These are phyloP conservation scores for Ylistrum balloti DNA, from an alignment of 1,140 invertebrate genomes.

Conservation along the genomic window DNA sequence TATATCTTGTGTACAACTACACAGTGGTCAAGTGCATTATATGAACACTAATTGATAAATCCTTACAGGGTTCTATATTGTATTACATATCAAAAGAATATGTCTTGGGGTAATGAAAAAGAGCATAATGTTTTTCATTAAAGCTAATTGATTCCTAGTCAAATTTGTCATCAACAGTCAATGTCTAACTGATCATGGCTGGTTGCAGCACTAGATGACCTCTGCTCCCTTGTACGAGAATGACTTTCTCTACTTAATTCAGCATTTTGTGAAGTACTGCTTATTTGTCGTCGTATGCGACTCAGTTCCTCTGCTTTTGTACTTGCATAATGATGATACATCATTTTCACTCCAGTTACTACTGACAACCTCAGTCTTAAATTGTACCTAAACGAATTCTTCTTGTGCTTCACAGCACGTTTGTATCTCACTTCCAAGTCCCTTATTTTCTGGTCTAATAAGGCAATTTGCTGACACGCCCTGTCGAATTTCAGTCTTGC, in stretches of 20 bases:
- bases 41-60: no score
- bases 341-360: conserved; percentile 81
- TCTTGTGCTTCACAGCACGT: conserved; percentile 78
- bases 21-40: no score
- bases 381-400: conserved; percentile 79
- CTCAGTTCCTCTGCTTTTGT: conserved; percentile 78
- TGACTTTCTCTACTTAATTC: conserved; percentile 32
- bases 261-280: conserved; percentile 18
- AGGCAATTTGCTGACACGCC: conserved; percentile 79
- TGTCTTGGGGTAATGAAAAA: no score
- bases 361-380: conserved; percentile 76
- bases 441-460: conserved; percentile 79
- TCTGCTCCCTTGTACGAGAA: not conserved
- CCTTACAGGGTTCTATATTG: no score
- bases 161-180: conserved; percentile 29
- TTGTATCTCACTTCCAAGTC: conserved; percentile 79
- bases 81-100: no score
- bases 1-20: no score
- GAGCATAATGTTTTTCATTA: not conserved
- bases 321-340: conserved; percentile 81
- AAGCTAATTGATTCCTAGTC: not conserved
- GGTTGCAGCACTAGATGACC: conserved; percentile 15
- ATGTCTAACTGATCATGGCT: not conserved
- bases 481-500: conserved; percentile 77
- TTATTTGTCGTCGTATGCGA: conserved; percentile 58